These are phyloP conservation scores for Bursaphelenchus okinawaensis DNA, from an alignment of 2,888 invertebrate genomes.

Conservation along the genomic window DNA sequence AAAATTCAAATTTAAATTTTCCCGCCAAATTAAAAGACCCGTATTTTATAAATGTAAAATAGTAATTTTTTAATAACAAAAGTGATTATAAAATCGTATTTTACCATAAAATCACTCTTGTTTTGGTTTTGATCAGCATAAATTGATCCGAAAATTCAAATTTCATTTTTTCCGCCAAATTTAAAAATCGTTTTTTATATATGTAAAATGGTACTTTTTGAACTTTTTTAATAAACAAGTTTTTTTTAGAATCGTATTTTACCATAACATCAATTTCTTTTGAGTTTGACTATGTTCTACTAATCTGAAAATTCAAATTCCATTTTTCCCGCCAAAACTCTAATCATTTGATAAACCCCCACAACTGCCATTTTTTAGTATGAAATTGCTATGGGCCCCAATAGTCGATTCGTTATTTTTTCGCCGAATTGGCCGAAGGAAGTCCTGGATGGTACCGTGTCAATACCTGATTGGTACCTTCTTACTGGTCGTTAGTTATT, in stretches of 20 bases:
- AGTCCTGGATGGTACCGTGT: constrained; percentile 69
- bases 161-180: too few relatives aligned
- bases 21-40: too few relatives aligned
- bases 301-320: neutral
- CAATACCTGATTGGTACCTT: constrained; percentile 65
- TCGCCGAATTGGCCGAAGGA: constrained; percentile 75
- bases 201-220: neutral
- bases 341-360: too few relatives aligned
- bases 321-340: too few relatives aligned
- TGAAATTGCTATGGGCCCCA: constrained; percentile 96
- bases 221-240: neutral
- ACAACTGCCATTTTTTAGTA: constrained; percentile 63
- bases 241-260: too few relatives aligned
- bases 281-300: neutral
- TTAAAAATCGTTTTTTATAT: neutral
- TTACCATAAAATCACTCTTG: too few relatives aligned
- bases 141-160: too few relatives aligned
- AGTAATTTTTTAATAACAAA: too few relatives aligned
- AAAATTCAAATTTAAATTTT: too few relatives aligned
- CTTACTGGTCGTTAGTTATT: constrained; percentile 77
- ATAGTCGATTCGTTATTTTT: constrained; percentile 88
- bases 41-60: too few relatives aligned
- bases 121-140: too few relatives aligned
- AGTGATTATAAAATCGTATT: too few relatives aligned
- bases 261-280: neutral